Percentiles rank a stretch among this genome's conserved stretches.
These are phyloP conservation scores for Nymphicus hollandicus DNA, from an alignment of 2,113 vertebrate species.

Conservation along the genomic window DNA sequence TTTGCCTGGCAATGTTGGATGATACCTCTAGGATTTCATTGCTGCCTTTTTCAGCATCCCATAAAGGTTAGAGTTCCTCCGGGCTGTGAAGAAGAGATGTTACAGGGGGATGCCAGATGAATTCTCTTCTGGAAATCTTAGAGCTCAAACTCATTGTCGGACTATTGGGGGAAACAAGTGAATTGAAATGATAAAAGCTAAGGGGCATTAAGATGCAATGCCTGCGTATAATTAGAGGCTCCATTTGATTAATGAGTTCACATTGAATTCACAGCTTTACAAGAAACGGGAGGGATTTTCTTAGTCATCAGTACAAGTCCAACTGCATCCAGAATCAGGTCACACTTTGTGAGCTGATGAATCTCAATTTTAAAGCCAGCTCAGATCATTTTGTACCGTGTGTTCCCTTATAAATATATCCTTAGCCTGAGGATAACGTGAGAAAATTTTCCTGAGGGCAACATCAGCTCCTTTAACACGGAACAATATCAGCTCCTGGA, in stretches of 20 bases:
- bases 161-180: neutral
- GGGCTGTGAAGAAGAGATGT: neutral
- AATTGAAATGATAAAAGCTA: neutral
- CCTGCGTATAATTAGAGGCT: neutral
- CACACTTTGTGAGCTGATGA: neutral
- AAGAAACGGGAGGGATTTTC: neutral
- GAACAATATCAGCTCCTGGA: neutral
- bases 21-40: neutral
- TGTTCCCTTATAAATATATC: neutral
- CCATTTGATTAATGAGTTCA: neutral
- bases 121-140: neutral
- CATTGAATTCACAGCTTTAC: neutral
- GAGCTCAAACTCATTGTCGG: neutral
- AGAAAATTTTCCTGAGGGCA: neutral
- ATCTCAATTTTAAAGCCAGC: neutral
- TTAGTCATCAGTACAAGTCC: neutral
- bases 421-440: neutral
- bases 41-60: neutral
- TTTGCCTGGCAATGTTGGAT: neutral
- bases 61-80: neutral
- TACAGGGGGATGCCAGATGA: neutral
- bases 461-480: neutral
- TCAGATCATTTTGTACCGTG: neutral
- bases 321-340: neutral
- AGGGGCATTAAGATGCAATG: neutral